Base-by-base conservation (phyloP, 2,113 vertebrate species). In the Porphyrio hochstetteri region DNA sequence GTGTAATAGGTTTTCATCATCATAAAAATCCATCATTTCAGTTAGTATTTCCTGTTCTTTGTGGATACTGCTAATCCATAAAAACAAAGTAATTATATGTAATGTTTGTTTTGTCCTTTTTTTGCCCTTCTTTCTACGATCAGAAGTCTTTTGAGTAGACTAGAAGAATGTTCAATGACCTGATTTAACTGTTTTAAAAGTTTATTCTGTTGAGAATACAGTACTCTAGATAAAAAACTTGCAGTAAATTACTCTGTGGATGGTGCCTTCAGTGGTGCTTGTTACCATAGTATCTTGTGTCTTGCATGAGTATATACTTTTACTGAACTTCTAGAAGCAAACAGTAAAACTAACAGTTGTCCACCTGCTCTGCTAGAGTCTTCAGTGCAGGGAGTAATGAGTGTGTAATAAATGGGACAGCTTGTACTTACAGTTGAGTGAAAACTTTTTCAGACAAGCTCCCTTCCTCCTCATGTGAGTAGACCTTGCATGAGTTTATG, bases 11-110 rank as follows among this genome's bases (percentile, higher is more conserved):
- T 86, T 93, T 92, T 92, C 86, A 90, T 85, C 38, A 76, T 85
- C 68, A 81, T 95, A 93, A 86, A 95, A 94, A 92, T 91, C 77
- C 65, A 71, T 95, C 82, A 92, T 84, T 92, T 89, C 69, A 52
- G 76, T 95, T 91, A 75, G 56, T 67, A 52, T 78, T 94, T 95
- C 75, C 55, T 85, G 90, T 76, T 77, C 21, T 83, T 67, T 83
- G 80, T 91, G 80, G 80, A 27, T 81, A 42, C 55, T 81, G 83
- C 75, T 87, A 94, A 33, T 77, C 75, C 75, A 86, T 93, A 93
- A 95, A 93, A 88, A 5, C 64, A 55, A 74, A 86, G 64, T 90
- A 84, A 71, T 93, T 91, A 5, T 78, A 64, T 75, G 56, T 84
- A 75, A 94, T 92, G 83, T 35, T 86, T 81, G 14, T 83, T 95